phyloP scores from a whole-genome alignment of 37 sponge, comb jelly and placozoan species.

The Chondrilla cf. caribensis region DNA sequence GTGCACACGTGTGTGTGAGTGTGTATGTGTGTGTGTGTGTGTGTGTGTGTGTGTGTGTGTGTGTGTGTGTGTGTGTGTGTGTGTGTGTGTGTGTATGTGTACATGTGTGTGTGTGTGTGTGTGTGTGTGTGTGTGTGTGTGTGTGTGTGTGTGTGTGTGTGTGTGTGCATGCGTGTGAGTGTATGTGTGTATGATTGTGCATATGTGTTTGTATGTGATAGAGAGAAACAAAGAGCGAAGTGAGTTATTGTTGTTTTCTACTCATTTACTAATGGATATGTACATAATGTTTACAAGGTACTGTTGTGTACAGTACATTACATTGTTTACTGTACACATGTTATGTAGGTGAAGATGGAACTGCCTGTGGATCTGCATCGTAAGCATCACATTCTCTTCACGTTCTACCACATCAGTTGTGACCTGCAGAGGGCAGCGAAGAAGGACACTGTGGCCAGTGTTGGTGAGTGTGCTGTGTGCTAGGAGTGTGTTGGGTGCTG shows the following conservation, averaged over 20 bases:
- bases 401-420: constrained; percentile 84
- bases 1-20: not conserved
- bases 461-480: constrained; percentile 1
- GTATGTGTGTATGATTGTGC: no score
- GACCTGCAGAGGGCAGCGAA: constrained; percentile 58
- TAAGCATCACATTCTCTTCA: constrained; percentile 85
- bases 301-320: no score
- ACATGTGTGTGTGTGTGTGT: not conserved
- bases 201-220: no score
- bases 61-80: no score
- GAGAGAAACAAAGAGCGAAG: no score
- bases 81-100: no score
- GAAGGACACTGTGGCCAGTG: constrained; percentile 2
- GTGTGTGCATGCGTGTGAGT: not conserved
- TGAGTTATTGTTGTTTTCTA: no score
- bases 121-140: not conserved
- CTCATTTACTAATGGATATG: no score
- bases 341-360: constrained; percentile 82
- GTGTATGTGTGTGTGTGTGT: not conserved
- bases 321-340: no score
- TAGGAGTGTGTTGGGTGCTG: no score
- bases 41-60: not conserved
- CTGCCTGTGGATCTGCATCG: constrained; percentile 64
- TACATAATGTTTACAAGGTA: no score
- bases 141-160: not conserved